A percentile compares a stretch with the other conserved stretches of the same genome.
Evolutionary conservation across 2,888 invertebrate species (phyloP).

Genomic region (Drosophila austrosaltans): DNA sequence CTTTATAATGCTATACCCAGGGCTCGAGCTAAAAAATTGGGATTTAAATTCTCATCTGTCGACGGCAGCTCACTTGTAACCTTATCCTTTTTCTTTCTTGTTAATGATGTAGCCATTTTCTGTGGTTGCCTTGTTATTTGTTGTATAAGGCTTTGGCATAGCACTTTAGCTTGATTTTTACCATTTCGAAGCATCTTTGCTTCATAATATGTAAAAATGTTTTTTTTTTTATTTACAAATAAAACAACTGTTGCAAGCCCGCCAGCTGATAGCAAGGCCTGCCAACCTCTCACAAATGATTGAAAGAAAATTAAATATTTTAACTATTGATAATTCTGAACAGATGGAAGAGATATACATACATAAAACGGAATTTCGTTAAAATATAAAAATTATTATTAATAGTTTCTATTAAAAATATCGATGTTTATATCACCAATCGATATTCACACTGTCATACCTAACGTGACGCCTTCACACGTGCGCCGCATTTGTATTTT

Average conservation of each 20-base stretch:
- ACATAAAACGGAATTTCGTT: no score
- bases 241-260: slow-evolving; percentile 18
- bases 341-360: no score
- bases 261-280: neutral
- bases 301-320: neutral
- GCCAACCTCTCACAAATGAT: neutral
- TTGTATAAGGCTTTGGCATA: slow-evolving; percentile 34
- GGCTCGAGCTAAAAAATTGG: slow-evolving; percentile 55
- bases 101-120: slow-evolving; percentile 34
- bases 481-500: slow-evolving; percentile 46
- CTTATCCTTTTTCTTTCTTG: slow-evolving; percentile 27
- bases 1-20: slow-evolving; percentile 47
- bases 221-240: slow-evolving; percentile 13
- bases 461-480: slow-evolving; percentile 51
- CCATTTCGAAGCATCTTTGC: slow-evolving; percentile 60
- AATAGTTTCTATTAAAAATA: no score
- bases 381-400: no score
- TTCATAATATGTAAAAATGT: slow-evolving; percentile 15
- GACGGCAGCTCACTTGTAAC: slow-evolving; percentile 8
- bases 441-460: neutral
- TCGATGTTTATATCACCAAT: neutral
- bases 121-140: slow-evolving; percentile 15
- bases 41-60: slow-evolving; percentile 57
- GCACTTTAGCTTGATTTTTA: slow-evolving; percentile 41
- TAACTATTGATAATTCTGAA: no score